Evolutionary conservation across 2,797 vertebrate species (phyloP).

Genomic region (Ataeniobius toweri): DNA sequence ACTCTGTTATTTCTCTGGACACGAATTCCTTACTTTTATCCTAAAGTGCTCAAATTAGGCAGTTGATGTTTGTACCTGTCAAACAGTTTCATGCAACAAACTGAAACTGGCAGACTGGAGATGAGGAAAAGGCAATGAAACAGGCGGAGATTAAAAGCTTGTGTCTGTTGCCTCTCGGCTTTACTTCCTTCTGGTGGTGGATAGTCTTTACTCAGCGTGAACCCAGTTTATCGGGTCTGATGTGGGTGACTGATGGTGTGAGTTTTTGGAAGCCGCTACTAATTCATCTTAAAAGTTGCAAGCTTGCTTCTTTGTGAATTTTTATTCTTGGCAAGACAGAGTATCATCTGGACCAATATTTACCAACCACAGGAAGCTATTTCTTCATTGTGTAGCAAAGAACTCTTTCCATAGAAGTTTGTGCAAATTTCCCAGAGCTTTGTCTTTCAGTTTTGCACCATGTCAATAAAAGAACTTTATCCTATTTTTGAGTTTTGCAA

Average conservation of each 20-base stretch:
- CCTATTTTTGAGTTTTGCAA: slow-evolving; percentile 4
- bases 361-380: not conserved
- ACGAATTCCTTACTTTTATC: slow-evolving; percentile 20
- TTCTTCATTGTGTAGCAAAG: not conserved
- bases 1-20: not conserved
- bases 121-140: slow-evolving; percentile 47
- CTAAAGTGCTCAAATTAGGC: slow-evolving; percentile 46
- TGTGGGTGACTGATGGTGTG: slow-evolving; percentile 61
- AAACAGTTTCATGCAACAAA: slow-evolving; percentile 52
- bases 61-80: slow-evolving; percentile 53
- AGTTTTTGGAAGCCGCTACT: slow-evolving; percentile 48
- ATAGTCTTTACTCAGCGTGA: slow-evolving; percentile 44
- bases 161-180: slow-evolving; percentile 44
- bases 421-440: not conserved
- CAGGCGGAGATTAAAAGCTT: slow-evolving; percentile 50
- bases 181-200: slow-evolving; percentile 45
- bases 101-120: slow-evolving; percentile 32
- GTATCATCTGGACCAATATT: slow-evolving; percentile 45
- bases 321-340: slow-evolving; percentile 50
- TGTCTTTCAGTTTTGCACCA: not conserved
- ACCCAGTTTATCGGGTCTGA: slow-evolving; percentile 52
- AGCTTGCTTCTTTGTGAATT: slow-evolving; percentile 51
- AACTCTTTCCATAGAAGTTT: not conserved
- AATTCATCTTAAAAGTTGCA: slow-evolving; percentile 58
- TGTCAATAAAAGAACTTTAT: not conserved